phyloP scores from a whole-genome alignment of 2,797 vertebrate genomes.

The Pipistrellus pygmaeus region DNA sequence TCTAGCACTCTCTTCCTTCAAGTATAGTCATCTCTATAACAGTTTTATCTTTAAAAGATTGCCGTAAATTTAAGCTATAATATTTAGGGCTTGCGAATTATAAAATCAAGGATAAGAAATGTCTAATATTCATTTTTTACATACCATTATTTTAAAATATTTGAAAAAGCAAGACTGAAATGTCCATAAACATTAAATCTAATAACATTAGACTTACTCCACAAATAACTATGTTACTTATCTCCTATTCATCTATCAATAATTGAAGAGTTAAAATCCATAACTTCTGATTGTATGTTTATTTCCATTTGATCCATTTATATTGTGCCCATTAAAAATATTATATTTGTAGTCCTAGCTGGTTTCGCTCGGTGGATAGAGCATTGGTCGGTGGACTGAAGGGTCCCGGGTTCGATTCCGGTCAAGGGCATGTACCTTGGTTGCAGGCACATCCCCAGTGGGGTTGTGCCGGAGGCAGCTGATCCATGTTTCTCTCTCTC shows the following conservation, averaged over 20 bases:
- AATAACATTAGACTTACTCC: background rate
- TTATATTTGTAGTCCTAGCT: background rate
- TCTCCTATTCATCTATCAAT: conserved; percentile 32
- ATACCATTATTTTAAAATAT: conserved; percentile 13
- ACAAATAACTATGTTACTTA: background rate
- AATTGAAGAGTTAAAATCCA: conserved; percentile 35
- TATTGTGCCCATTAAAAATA: conserved; percentile 10
- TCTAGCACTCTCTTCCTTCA: background rate
- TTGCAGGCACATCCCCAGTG: no score
- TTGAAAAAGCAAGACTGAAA: background rate
- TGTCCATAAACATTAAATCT: conserved; percentile 1
- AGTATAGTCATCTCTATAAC: background rate
- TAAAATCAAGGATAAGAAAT: conserved; percentile 1
- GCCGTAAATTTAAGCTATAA: background rate
- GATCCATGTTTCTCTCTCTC: no score
- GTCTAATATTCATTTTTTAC: background rate
- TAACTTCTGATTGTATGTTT: conserved; percentile 46
- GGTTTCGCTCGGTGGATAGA: no score
- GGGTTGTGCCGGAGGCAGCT: no score
- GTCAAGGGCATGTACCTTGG: no score
- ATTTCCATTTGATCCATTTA: conserved; percentile 56
- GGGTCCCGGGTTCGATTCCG: no score
- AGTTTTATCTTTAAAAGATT: background rate
- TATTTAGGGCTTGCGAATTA: background rate
- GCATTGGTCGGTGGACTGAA: no score